phyloP scores from a whole-genome alignment of 2,797 vertebrate species.

The Danio tinwini region DNA sequence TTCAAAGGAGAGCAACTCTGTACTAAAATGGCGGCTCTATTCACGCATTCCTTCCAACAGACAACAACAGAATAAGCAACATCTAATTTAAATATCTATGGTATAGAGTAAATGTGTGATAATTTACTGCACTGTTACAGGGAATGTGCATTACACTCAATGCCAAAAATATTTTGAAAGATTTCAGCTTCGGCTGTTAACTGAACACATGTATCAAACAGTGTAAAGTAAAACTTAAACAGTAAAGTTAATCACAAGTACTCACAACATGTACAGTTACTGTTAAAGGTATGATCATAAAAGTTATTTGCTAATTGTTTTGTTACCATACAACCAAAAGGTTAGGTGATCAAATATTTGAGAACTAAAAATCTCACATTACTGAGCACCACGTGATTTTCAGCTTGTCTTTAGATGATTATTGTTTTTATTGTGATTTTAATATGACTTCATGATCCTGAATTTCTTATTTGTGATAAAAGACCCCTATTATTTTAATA shows the following conservation, averaged over 20 bases:
- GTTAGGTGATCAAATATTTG: not conserved
- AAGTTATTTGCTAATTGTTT: not conserved
- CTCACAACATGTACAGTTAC: not conserved
- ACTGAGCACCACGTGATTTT: not conserved
- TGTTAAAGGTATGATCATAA: too few relatives aligned
- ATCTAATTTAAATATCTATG: too few relatives aligned
- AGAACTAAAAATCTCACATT: not conserved
- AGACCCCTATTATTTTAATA: too few relatives aligned
- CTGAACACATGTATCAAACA: not conserved
- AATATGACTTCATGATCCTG: too few relatives aligned
- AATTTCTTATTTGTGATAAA: too few relatives aligned
- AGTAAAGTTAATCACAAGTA: not conserved
- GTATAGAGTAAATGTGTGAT: not conserved
- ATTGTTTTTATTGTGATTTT: too few relatives aligned
- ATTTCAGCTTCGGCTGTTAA: not conserved
- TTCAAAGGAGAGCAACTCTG: too few relatives aligned
- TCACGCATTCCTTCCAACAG: too few relatives aligned
- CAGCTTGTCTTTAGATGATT: not conserved
- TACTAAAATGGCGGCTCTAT: too few relatives aligned
- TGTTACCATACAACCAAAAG: not conserved
- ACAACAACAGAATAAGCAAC: too few relatives aligned
- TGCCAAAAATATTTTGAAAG: not conserved
- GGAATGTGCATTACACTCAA: not conserved
- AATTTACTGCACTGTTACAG: too few relatives aligned
- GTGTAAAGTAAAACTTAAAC: not conserved